Conservation (phyloP, 2,888 invertebrate species). For the Rotaria magnacalcarata region DNA sequence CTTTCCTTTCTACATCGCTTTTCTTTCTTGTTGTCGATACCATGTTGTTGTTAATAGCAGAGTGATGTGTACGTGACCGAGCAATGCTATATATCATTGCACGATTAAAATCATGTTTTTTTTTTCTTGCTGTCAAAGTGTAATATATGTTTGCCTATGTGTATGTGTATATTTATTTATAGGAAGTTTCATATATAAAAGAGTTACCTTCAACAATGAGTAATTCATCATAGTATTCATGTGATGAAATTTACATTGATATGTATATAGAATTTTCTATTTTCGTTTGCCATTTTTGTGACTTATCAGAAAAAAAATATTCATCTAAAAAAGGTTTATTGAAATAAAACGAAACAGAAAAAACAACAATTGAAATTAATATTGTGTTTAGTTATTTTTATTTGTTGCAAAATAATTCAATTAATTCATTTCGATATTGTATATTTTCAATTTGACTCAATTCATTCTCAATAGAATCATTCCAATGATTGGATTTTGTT, state of each 20-base stretch:
- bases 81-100: background rate
- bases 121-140: background rate
- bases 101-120: background rate
- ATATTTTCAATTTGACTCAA: background rate
- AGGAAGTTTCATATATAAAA: background rate
- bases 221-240: background rate
- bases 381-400: background rate
- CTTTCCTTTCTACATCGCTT: background rate
- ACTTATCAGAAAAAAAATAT: background rate
- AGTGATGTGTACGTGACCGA: background rate
- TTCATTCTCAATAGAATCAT: background rate
- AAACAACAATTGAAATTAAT: background rate
- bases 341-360: background rate
- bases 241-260: background rate
- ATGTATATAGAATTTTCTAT: background rate
- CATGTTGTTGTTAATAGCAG: constrained; percentile 6
- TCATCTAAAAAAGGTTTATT: constrained; percentile 11
- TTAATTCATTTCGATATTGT: background rate
- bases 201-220: background rate
- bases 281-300: background rate
- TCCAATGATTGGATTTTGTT: background rate
- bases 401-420: background rate
- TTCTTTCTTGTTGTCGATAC: background rate
- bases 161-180: too few species aligned
- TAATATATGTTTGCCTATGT: background rate